Conservation (phyloP, 2,113 vertebrate species). For the Rafetus swinhoei region DNA sequence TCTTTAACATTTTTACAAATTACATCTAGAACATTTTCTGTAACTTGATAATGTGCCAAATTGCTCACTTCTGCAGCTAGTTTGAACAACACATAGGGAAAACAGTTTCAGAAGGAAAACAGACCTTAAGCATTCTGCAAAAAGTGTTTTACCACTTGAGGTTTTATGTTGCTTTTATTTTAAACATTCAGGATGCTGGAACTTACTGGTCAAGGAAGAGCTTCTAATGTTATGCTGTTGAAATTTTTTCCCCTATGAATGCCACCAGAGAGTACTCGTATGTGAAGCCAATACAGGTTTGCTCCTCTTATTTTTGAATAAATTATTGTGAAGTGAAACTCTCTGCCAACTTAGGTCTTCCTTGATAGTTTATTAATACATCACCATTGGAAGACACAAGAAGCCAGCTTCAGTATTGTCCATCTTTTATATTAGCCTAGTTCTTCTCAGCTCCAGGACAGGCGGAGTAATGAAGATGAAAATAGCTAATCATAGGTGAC, state of each 20-base stretch:
- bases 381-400: conserved; percentile 30
- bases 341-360: background rate
- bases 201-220: conserved; percentile 24
- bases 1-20: conserved; percentile 65
- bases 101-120: conserved; percentile 53
- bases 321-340: conserved; percentile 23
- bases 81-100: conserved; percentile 42
- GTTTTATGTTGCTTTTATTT: conserved; percentile 41
- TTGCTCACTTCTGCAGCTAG: conserved; percentile 65
- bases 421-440: background rate
- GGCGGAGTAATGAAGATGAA: background rate
- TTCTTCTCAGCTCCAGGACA: conserved; percentile 28
- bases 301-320: conserved; percentile 55
- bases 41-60: conserved; percentile 74
- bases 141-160: conserved; percentile 56
- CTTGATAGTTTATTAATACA: background rate
- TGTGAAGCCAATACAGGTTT: conserved; percentile 47
- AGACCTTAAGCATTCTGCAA: conserved; percentile 61
- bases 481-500: background rate
- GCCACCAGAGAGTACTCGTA: conserved; percentile 26
- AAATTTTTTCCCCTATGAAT: conserved; percentile 52
- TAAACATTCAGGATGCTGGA: conserved; percentile 42
- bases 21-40: conserved; percentile 53
- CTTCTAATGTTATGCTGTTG: conserved; percentile 52
- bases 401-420: background rate